A percentile compares a stretch with the other conserved stretches of the same genome.
These are phyloP conservation scores for Mesochorus sp. DNA, from an alignment of 2,888 invertebrate genomes.

Conservation along the genomic window DNA sequence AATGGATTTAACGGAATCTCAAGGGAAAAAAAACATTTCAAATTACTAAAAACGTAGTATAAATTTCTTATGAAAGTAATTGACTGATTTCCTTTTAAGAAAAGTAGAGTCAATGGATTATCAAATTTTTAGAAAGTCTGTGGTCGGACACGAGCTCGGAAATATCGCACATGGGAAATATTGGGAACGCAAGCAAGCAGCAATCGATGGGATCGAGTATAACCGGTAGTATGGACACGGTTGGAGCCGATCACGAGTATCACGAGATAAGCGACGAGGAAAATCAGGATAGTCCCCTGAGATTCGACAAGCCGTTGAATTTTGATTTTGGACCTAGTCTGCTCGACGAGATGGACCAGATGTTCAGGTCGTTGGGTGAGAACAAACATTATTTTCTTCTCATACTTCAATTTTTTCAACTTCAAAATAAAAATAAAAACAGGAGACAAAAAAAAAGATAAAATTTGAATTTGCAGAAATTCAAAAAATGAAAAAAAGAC, in stretches of 20 bases:
- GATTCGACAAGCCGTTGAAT: conserved; percentile 82
- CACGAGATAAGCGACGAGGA: conserved; percentile 93
- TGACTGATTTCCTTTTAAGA: no score
- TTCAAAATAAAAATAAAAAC: not conserved
- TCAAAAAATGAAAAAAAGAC: not conserved
- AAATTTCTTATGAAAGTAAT: no score
- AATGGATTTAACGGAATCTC: not conserved
- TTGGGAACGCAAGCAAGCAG: conserved; percentile 69
- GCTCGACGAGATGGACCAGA: conserved; percentile 94
- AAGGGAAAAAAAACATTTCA: not conserved
- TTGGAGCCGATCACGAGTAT: conserved; percentile 86
- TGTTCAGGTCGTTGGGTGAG: conserved; percentile 86
- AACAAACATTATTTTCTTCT: conserved; percentile 52
- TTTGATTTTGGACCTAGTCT: conserved; percentile 94
- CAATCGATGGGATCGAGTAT: conserved; percentile 72
- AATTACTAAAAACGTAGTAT: no score
- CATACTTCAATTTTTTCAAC: conserved; percentile 37
- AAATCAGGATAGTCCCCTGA: conserved; percentile 83
- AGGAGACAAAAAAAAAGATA: not conserved
- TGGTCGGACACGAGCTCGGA: conserved; percentile 79
- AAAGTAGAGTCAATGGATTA: no score
- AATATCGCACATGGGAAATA: conserved; percentile 72
- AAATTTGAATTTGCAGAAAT: no score
- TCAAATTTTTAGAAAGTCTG: conserved; percentile 73
- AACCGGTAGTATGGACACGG: conserved; percentile 69